Evolutionary conservation across 1,140 invertebrate species (phyloP), one percentile per base, ranked within the genome.

Genomic region (Drosophila azteca): DNA sequence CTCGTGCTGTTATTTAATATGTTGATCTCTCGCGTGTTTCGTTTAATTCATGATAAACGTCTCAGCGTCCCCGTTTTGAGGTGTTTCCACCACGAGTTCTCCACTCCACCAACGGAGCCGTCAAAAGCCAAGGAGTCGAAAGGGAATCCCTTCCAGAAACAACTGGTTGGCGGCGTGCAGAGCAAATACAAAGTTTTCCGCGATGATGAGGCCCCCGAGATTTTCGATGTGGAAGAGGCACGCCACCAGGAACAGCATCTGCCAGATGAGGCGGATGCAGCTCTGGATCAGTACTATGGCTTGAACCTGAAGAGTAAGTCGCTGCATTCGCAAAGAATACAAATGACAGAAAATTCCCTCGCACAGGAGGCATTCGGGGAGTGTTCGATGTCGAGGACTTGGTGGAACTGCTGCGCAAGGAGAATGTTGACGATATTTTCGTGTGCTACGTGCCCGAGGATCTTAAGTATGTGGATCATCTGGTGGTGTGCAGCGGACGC

Each of bases 371-470:
- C 1, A 81, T 93, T 60, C 94, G 88, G 70, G 97, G 97, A 20
- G 97, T 98, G 1, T 97, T 95, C 92, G 97, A 98, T 80, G 94
- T 98, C 39, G 95, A 97, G 91, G 96, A 98, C 66, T 91, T 99
- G 26, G 94, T 98, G 0, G 93, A 95, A 13, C 87, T 97, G 44
- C 91, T 99, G 15, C 93, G 93, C 74, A 93, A 93, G 78, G 96
- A 98, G 87, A 97, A 96, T 84, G 95, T 95, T 0, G 92, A 93
- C 79, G 94, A 98, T 87, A 94, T 98, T 63, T 97, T 96, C 93
- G 96, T 97, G 1, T 95, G 95, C 53, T 90, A 93, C 63, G 94
- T 98, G 9, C 96, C 97, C 2, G 82, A 93, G 62, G 94, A 96
- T 49, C 92, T 95, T 2, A 94, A 95, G 54, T 98, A 98, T 93